phyloP scores from a whole-genome alignment of 2,797 vertebrate species.

The Bradypodion ventrale region DNA sequence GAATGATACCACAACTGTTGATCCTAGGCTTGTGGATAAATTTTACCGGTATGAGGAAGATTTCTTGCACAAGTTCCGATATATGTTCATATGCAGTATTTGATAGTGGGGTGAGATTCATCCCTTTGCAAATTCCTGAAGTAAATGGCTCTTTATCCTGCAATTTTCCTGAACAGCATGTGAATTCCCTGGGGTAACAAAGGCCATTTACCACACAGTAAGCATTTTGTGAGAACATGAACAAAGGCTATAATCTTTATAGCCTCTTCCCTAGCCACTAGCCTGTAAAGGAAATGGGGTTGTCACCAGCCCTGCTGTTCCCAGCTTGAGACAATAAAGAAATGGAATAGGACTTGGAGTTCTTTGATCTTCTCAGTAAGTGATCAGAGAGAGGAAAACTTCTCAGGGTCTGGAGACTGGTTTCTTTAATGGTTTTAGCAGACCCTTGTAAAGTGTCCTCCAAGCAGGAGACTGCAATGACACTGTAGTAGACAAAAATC shows the following conservation, averaged over 20 bases:
- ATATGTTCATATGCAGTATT: conserved; percentile 7
- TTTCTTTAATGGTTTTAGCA: conserved; percentile 37
- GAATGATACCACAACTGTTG: background rate
- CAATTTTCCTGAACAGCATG: conserved; percentile 29
- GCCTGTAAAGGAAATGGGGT: conserved; percentile 41
- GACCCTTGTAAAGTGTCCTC: conserved; percentile 13
- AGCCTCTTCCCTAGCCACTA: conserved; percentile 28
- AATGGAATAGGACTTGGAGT: conserved; percentile 15
- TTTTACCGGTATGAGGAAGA: background rate
- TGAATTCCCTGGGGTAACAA: conserved; percentile 19
- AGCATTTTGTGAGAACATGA: conserved; percentile 36
- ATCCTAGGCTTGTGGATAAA: background rate
- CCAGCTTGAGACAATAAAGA: conserved; percentile 43
- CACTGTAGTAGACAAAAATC: background rate
- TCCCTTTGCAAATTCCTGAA: conserved; percentile 14
- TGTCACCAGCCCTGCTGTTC: conserved; percentile 42
- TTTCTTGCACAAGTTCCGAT: background rate
- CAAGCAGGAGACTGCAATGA: background rate
- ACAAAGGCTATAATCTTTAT: conserved; percentile 43
- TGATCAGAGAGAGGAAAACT: conserved; percentile 33
- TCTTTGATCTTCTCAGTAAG: conserved; percentile 29
- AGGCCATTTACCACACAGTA: conserved; percentile 32
- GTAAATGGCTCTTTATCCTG: conserved; percentile 24
- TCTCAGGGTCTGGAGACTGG: conserved; percentile 22
- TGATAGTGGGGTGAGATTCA: background rate